A percentile compares a stretch with the other conserved stretches of the same genome.
Conservation (phyloP, 2,113 vertebrate genomes). For the Tiliqua scincoides region DNA sequence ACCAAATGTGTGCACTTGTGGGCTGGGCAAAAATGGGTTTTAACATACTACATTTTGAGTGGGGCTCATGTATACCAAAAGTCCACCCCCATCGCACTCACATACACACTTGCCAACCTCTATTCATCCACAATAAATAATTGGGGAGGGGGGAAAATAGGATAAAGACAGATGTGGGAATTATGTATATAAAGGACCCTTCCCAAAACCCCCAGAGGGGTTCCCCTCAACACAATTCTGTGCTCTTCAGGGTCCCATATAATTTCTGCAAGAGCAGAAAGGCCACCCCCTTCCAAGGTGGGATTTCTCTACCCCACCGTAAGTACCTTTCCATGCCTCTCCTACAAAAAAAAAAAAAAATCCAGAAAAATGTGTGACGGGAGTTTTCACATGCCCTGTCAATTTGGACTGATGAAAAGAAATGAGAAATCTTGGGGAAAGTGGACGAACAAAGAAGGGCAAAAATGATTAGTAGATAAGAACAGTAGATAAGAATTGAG, state of each 20-base stretch:
- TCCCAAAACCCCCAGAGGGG: background rate
- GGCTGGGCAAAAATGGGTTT: too few species aligned
- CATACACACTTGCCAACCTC: constrained; percentile 27
- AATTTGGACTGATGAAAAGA: background rate
- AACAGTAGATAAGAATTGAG: background rate
- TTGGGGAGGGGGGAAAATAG: background rate
- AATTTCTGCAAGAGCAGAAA: background rate
- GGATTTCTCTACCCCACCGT: background rate
- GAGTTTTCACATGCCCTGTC: background rate
- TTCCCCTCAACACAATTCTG: background rate
- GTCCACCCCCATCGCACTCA: background rate
- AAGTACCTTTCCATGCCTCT: constrained; percentile 19
- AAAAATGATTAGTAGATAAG: constrained; percentile 12
- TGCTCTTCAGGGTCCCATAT: background rate
- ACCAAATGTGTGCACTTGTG: too few species aligned
- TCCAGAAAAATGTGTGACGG: background rate
- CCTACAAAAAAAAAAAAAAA: background rate
- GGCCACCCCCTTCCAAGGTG: background rate
- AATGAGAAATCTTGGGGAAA: constrained; percentile 5
- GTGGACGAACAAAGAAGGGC: background rate
- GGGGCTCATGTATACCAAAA: background rate
- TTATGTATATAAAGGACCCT: background rate
- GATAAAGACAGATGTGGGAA: background rate
- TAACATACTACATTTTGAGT: constrained; percentile 5
- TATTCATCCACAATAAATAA: constrained; percentile 41